A percentile compares a stretch with the other conserved stretches of the same genome.
phyloP scores from a whole-genome alignment of 2,888 invertebrate species.

The Eilema sororculum region DNA sequence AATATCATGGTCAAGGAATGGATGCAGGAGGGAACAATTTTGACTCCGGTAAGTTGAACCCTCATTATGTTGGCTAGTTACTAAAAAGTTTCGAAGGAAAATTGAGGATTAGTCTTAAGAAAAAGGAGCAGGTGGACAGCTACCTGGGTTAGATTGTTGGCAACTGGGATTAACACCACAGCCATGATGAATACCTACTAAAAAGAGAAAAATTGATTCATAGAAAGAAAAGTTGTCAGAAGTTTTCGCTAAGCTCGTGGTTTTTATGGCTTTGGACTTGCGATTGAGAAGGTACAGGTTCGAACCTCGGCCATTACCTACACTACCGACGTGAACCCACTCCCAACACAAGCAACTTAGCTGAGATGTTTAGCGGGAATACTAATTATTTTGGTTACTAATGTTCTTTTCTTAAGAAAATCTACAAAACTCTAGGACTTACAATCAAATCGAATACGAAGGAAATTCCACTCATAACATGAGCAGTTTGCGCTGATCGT shows the following conservation, averaged over 20 bases:
- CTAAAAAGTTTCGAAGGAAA: too few species aligned
- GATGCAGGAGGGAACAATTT: conserved; percentile 93
- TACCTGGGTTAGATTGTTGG: too few species aligned
- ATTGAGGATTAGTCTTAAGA: too few species aligned
- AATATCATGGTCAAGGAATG: conserved; percentile 94
- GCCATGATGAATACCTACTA: too few species aligned
- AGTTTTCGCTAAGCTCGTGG: neutral
- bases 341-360: too few species aligned
- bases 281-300: neutral
- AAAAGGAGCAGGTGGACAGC: too few species aligned
- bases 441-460: neutral
- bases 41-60: conserved; percentile 89
- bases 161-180: too few species aligned
- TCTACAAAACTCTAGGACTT: neutral
- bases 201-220: neutral
- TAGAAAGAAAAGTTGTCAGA: neutral
- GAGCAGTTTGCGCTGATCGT: neutral
- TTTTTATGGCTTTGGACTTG: neutral
- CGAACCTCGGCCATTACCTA: too few species aligned
- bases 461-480: neutral
- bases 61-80: neutral
- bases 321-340: too few species aligned
- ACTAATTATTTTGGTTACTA: too few species aligned
- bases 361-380: too few species aligned
- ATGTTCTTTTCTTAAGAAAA: too few species aligned